phyloP scores from a whole-genome alignment of 2,113 vertebrate species.

The Paralichthys olivaceus region DNA sequence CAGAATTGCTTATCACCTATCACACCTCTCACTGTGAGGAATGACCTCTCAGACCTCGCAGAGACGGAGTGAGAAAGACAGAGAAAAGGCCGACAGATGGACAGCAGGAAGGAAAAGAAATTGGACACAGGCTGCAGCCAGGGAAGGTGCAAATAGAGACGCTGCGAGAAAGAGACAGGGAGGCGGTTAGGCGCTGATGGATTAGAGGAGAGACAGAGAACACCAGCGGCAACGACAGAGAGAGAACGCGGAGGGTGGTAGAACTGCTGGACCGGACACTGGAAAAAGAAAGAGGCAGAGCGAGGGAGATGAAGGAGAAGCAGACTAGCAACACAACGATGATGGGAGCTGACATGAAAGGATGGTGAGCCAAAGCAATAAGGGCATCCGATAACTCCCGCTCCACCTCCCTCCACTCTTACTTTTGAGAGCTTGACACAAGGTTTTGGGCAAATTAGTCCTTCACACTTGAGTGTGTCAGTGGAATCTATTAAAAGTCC shows the following conservation, averaged over 20 bases:
- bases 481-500: slow-evolving; percentile 79
- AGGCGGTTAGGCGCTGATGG: slow-evolving; percentile 50
- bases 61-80: slow-evolving; percentile 25
- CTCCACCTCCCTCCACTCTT: slow-evolving; percentile 41
- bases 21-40: slow-evolving; percentile 46
- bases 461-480: slow-evolving; percentile 75
- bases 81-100: slow-evolving; percentile 44
- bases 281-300: slow-evolving; percentile 13
- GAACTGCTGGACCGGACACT: slow-evolving; percentile 37
- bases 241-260: slow-evolving; percentile 25
- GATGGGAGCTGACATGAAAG: slow-evolving; percentile 46
- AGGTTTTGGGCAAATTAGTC: slow-evolving; percentile 69
- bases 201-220: slow-evolving; percentile 44
- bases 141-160: slow-evolving; percentile 58
- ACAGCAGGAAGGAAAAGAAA: slow-evolving; percentile 45
- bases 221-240: slow-evolving; percentile 22
- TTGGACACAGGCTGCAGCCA: slow-evolving; percentile 31
- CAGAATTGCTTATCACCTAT: slow-evolving; percentile 67
- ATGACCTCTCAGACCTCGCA: slow-evolving; percentile 49
- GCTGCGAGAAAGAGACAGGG: slow-evolving; percentile 28
- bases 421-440: slow-evolving; percentile 54
- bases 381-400: slow-evolving; percentile 51
- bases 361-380: slow-evolving; percentile 35
- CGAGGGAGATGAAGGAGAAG: slow-evolving; percentile 18
- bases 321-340: slow-evolving; percentile 19